Conservation (phyloP, 2,797 vertebrate genomes). For the Anguilla marmorata region DNA sequence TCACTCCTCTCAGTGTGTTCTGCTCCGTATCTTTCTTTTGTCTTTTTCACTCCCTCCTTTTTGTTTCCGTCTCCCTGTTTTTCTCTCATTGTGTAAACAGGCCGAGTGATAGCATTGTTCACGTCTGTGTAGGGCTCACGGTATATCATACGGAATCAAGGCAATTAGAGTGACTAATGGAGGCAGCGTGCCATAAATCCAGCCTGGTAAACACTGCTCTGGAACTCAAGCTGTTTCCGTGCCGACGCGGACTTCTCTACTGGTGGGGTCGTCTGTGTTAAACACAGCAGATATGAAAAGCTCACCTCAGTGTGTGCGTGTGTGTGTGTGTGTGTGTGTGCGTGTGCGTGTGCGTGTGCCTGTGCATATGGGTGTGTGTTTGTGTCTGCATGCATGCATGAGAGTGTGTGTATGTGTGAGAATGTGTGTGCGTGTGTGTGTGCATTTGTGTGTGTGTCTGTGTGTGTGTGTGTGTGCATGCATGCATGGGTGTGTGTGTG, state of each 20-base stretch:
- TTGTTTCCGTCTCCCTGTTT: background rate
- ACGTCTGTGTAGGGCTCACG: background rate
- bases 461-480: background rate
- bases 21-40: background rate
- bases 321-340: background rate
- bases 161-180: constrained; percentile 64
- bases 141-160: constrained; percentile 54
- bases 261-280: background rate
- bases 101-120: background rate
- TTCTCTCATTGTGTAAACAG: background rate
- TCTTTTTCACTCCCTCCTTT: background rate
- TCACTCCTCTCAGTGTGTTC: background rate
- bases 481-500: background rate
- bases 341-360: too few relatives aligned
- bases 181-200: constrained; percentile 47
- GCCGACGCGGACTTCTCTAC: background rate
- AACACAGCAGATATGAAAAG: background rate
- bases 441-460: background rate
- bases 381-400: background rate
- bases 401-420: background rate
- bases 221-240: constrained; percentile 1
- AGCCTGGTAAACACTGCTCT: constrained; percentile 51
- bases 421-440: background rate
- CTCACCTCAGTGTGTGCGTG: background rate
- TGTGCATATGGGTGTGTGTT: background rate